Conservation (phyloP, 2,888 invertebrate genomes). For the Apamea epomidion region DNA sequence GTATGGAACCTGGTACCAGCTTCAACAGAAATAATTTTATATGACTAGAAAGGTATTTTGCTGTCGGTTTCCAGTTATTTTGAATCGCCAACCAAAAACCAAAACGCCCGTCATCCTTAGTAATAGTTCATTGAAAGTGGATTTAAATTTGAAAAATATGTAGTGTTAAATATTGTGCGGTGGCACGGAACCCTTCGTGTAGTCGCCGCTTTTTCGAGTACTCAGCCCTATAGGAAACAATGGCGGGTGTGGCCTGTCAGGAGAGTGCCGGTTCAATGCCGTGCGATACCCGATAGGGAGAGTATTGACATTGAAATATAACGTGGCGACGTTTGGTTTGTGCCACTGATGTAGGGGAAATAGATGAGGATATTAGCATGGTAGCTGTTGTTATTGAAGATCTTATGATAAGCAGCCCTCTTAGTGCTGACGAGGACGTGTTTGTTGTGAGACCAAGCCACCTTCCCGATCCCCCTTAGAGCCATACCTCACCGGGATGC, state of each 20-base stretch:
- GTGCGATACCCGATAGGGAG: slow-evolving; percentile 78
- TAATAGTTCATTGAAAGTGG: too few relatives aligned
- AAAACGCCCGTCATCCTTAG: background rate
- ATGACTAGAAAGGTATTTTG: background rate
- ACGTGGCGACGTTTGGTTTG: slow-evolving; percentile 62
- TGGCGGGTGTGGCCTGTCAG: slow-evolving; percentile 78
- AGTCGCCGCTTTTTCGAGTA: slow-evolving; percentile 2
- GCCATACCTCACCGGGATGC: too few relatives aligned
- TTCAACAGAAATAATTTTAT: too few relatives aligned
- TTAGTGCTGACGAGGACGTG: too few relatives aligned
- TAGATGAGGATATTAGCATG: slow-evolving; percentile 14
- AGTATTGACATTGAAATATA: slow-evolving; percentile 83
- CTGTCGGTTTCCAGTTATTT: background rate
- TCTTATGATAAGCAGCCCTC: background rate
- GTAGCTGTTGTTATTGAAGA: background rate
- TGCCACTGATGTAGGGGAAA: slow-evolving; percentile 37
- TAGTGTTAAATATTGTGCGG: background rate
- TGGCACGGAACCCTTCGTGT: background rate
- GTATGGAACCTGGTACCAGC: background rate
- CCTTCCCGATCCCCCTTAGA: too few relatives aligned
- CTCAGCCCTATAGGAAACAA: slow-evolving; percentile 74
- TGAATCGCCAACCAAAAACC: background rate
- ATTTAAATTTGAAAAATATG: too few relatives aligned
- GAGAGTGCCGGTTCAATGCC: slow-evolving; percentile 78
- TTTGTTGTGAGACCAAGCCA: too few relatives aligned